Evolutionary conservation across 1,140 invertebrate genomes (phyloP).

Genomic region (Rhagoletis zephyria): DNA sequence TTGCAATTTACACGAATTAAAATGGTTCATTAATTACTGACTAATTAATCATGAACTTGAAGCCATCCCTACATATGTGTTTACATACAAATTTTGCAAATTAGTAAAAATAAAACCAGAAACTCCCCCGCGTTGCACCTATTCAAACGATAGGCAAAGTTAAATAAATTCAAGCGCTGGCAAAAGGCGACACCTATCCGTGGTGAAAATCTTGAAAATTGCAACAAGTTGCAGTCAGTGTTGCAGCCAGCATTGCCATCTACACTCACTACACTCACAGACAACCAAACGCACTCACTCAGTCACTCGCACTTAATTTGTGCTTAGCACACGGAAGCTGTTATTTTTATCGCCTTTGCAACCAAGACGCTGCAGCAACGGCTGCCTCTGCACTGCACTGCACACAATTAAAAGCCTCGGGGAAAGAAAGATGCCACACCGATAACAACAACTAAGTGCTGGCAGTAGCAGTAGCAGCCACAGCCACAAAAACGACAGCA

Average conservation of each 20-base stretch:
- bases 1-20: too few species aligned
- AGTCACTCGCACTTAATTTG: slow-evolving; percentile 42
- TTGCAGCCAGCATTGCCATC: not conserved
- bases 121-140: not conserved
- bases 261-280: not conserved
- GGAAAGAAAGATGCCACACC: slow-evolving; percentile 38
- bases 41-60: too few species aligned
- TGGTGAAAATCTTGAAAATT: slow-evolving; percentile 10
- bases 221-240: slow-evolving; percentile 17
- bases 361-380: not conserved
- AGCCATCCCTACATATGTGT: too few species aligned
- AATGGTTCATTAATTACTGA: too few species aligned
- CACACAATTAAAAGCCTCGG: slow-evolving; percentile 42
- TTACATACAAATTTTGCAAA: too few species aligned
- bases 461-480: not conserved
- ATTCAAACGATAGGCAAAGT: not conserved
- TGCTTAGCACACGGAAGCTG: slow-evolving; percentile 47
- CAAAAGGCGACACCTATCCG: slow-evolving; percentile 8
- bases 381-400: not conserved
- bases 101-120: too few species aligned
- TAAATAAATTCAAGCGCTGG: not conserved
- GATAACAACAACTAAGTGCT: slow-evolving; percentile 38
- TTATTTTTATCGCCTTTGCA: slow-evolving; percentile 40
- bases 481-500: not conserved
- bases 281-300: not conserved